Conservation (phyloP, 2,113 vertebrate genomes). For the Ranitomeya variabilis region DNA sequence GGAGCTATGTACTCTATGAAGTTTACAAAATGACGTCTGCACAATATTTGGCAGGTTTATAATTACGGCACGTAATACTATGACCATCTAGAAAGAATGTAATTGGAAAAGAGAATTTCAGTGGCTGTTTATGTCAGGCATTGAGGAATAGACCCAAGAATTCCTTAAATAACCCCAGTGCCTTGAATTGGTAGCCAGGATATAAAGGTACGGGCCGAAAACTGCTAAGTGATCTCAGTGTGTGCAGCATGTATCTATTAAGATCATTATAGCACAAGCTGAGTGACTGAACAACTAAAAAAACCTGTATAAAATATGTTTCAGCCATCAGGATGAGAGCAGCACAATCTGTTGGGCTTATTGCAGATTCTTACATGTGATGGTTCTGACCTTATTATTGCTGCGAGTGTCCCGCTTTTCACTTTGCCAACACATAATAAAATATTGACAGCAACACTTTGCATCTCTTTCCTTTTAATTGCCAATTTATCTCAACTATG, state of each 20-base stretch:
- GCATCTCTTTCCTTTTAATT: conserved; percentile 46
- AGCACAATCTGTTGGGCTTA: conserved; percentile 1
- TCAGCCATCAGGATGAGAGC: neutral
- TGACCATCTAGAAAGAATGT: neutral
- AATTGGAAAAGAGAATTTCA: neutral
- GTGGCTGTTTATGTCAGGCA: neutral
- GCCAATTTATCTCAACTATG: conserved; percentile 51
- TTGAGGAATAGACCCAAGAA: neutral
- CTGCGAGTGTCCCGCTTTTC: conserved; percentile 18
- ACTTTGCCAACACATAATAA: conserved; percentile 45
- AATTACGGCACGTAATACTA: neutral
- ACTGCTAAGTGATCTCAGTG: neutral
- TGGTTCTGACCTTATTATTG: conserved; percentile 35
- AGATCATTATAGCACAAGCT: neutral
- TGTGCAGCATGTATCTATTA: neutral
- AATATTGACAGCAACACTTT: conserved; percentile 47
- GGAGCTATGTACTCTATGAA: too few relatives aligned
- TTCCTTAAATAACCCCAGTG: conserved; percentile 18
- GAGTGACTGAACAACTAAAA: neutral
- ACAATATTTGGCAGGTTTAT: neutral
- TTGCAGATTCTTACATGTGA: conserved; percentile 24
- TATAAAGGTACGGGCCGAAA: neutral
- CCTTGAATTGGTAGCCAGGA: neutral
- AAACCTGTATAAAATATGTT: neutral
- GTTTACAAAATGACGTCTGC: too few relatives aligned